Conservation (phyloP, 2,888 invertebrate species). For the Oegoconia quadripuncta region DNA sequence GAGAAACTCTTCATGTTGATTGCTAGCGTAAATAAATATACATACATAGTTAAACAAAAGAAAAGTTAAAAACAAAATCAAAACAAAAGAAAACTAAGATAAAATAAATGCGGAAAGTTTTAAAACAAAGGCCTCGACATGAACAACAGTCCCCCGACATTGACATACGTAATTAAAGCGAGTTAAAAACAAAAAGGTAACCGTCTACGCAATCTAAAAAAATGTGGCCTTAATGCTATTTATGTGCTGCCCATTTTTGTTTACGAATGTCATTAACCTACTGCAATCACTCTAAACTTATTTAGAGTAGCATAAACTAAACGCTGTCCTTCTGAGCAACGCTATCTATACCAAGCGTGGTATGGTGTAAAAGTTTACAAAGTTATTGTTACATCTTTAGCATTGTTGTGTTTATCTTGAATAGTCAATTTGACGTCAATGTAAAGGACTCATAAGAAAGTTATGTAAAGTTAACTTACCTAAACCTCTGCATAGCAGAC, state of each 20-base stretch:
- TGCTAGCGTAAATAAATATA: constrained; percentile 49
- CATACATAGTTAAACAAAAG: constrained; percentile 20
- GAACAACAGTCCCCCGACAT: constrained; percentile 2
- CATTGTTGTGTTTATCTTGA: constrained; percentile 39
- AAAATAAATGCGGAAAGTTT: constrained; percentile 23
- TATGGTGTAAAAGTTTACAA: constrained; percentile 50
- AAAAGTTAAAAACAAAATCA: constrained; percentile 21
- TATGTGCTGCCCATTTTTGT: constrained; percentile 24
- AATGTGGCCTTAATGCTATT: constrained; percentile 22
- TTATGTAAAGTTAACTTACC: constrained; percentile 56
- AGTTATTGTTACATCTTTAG: constrained; percentile 48
- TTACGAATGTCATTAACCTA: constrained; percentile 42
- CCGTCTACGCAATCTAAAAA: constrained; percentile 14
- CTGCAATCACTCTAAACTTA: constrained; percentile 21
- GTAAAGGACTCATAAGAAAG: constrained; percentile 38
- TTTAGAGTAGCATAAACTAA: constrained; percentile 24
- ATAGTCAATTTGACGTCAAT: constrained; percentile 34
- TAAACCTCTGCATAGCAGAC: constrained; percentile 62
- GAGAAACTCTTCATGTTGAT: constrained; percentile 61
- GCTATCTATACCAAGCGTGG: constrained; percentile 46
- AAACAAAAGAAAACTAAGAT: constrained; percentile 23
- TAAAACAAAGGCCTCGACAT: constrained; percentile 12
- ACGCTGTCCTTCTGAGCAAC: constrained; percentile 23
- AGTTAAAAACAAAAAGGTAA: constrained; percentile 19
- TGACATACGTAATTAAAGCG: constrained; percentile 5